phyloP scores from a whole-genome alignment of 2,113 vertebrate genomes.

The Hystrix cristata region DNA sequence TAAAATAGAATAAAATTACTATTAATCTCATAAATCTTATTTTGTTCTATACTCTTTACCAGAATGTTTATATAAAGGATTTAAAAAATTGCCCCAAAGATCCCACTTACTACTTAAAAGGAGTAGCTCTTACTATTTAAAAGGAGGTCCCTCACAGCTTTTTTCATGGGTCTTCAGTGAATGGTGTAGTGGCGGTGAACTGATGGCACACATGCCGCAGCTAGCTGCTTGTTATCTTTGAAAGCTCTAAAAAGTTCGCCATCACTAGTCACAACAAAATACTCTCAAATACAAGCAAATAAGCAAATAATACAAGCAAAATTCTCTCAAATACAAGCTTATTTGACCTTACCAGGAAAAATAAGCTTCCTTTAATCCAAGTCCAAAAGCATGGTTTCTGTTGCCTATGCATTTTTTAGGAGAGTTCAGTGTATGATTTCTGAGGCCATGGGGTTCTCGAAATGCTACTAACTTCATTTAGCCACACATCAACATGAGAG shows the following conservation, averaged over 20 bases:
- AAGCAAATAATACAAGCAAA: too few species aligned
- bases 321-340: too few species aligned
- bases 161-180: background rate
- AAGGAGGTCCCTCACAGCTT: background rate
- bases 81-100: constrained; percentile 28
- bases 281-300: background rate
- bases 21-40: background rate
- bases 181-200: too few species aligned
- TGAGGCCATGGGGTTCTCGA: background rate
- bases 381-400: background rate
- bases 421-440: background rate
- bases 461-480: background rate
- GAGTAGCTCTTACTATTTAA: constrained; percentile 9
- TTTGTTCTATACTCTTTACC: background rate
- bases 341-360: too few species aligned
- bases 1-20: background rate
- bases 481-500: background rate
- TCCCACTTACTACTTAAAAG: constrained; percentile 24
- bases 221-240: too few species aligned
- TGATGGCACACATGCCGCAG: background rate
- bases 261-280: background rate
- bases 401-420: background rate
- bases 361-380: background rate
- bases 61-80: background rate
- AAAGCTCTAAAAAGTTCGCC: too few species aligned